These are phyloP conservation scores for Zosterops borbonicus DNA, from an alignment of 2,113 vertebrate genomes.

Conservation along the genomic window DNA sequence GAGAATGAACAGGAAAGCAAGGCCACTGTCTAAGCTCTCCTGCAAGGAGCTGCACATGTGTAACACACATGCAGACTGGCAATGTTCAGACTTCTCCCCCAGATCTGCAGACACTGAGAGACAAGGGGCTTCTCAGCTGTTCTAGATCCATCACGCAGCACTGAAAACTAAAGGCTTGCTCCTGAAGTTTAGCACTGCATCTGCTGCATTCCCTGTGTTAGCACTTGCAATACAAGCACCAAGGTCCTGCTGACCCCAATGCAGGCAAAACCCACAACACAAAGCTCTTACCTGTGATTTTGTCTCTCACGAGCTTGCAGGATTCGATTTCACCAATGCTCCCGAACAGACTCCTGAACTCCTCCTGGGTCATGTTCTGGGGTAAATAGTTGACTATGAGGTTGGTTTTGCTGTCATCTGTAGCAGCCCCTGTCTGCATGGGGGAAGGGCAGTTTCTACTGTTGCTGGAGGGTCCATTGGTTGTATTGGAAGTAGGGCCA, in stretches of 20 bases:
- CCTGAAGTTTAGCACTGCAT: fast-evolving
- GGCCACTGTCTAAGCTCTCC: not conserved
- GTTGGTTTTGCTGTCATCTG: constrained; percentile 99
- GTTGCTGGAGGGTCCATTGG: constrained; percentile 97
- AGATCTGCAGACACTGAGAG: not conserved
- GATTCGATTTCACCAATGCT: constrained; percentile 99
- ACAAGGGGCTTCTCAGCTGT: not conserved
- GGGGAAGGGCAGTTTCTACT: constrained; percentile 98
- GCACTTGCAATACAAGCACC: not conserved
- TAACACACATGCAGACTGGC: fast-evolving
- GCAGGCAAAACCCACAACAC: not conserved
- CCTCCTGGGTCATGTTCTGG: constrained; percentile 99
- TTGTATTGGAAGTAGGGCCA: constrained; percentile 94
- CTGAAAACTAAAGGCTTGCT: not conserved
- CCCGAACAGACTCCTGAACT: constrained; percentile 99
- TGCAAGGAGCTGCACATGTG: not conserved
- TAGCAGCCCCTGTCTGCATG: constrained; percentile 95
- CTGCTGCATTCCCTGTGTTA: not conserved
- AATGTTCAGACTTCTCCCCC: fast-evolving
- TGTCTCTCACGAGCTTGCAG: constrained; percentile 99
- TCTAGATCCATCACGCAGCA: not conserved
- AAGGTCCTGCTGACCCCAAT: not conserved
- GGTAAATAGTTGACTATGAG: constrained; percentile 99
- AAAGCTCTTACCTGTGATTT: constrained; percentile 91
- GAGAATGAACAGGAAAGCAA: not conserved